These are phyloP conservation scores for Malacoraja senta DNA, from an alignment of 2,797 vertebrate species.

Conservation along the genomic window DNA sequence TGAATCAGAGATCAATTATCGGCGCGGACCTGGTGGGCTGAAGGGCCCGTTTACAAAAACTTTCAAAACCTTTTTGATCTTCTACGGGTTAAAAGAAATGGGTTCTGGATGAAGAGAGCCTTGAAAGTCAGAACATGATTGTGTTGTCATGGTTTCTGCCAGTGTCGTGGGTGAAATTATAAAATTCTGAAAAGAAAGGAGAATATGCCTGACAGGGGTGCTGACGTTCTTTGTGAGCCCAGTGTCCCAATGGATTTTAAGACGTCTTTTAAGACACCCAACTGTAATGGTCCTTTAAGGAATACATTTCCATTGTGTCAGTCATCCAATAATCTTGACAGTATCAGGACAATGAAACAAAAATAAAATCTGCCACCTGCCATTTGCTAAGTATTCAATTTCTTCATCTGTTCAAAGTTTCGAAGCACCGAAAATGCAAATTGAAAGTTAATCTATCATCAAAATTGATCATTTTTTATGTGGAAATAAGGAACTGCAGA, in stretches of 20 bases:
- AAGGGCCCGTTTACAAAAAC: too few species aligned
- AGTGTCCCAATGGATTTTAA: neutral
- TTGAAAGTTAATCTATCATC: neutral
- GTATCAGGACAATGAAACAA: neutral
- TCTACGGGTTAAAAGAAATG: neutral
- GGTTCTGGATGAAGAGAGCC: neutral
- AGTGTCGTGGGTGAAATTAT: neutral
- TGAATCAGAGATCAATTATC: too few species aligned
- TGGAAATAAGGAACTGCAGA: too few species aligned
- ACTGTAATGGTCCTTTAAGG: neutral
- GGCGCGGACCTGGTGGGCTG: too few species aligned
- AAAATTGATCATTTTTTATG: neutral
- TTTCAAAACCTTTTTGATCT: neutral
- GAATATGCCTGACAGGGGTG: neutral
- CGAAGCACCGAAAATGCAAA: neutral
- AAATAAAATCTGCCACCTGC: neutral
- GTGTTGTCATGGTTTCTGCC: neutral
- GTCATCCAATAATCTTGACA: neutral
- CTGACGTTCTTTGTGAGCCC: neutral
- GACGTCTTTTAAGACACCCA: neutral
- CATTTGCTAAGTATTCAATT: neutral
- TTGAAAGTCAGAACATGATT: too few species aligned
- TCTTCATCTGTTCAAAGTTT: neutral
- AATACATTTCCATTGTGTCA: neutral
- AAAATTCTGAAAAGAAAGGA: too few species aligned